These are phyloP conservation scores for Antitype chi DNA, from an alignment of 2,888 invertebrate genomes.

Conservation along the genomic window DNA sequence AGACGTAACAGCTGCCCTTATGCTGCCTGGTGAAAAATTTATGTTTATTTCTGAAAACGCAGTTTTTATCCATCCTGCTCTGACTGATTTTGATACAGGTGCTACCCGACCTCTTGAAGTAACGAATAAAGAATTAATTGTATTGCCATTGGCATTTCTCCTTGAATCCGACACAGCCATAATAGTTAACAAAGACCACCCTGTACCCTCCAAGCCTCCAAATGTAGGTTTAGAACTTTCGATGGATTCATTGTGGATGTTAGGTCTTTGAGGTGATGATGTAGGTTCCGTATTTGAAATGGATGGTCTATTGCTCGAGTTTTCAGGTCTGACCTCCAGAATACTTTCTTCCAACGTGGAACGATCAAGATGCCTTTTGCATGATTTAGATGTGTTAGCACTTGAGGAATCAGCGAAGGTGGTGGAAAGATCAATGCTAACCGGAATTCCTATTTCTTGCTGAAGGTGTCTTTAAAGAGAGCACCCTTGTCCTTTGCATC, in stretches of 20 bases:
- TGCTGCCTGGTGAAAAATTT: too few relatives aligned
- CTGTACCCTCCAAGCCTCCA: conserved; percentile 12
- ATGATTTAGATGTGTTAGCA: conserved; percentile 12
- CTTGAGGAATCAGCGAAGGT: not conserved
- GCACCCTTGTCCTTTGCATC: conserved; percentile 7
- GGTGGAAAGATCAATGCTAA: conserved; percentile 17
- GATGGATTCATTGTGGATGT: not conserved
- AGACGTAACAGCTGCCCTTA: conserved; percentile 7
- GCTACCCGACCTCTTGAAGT: not conserved
- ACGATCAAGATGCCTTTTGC: conserved; percentile 5
- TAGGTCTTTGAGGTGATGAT: not conserved
- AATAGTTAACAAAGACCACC: not conserved
- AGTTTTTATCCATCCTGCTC: not conserved
- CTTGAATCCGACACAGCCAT: not conserved
- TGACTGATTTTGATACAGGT: not conserved
- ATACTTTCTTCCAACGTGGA: not conserved
- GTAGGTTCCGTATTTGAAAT: conserved; percentile 3
- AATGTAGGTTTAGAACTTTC: not conserved
- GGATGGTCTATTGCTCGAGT: not conserved
- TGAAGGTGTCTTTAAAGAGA: conserved; percentile 15
- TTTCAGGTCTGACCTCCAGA: conserved; percentile 7
- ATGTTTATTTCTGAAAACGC: not conserved
- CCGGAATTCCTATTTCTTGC: conserved; percentile 14
- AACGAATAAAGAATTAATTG: not conserved
- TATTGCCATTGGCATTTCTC: not conserved